These are phyloP conservation scores for Taeniopygia guttata DNA, from an alignment of 2,797 vertebrate genomes.

Conservation along the genomic window DNA sequence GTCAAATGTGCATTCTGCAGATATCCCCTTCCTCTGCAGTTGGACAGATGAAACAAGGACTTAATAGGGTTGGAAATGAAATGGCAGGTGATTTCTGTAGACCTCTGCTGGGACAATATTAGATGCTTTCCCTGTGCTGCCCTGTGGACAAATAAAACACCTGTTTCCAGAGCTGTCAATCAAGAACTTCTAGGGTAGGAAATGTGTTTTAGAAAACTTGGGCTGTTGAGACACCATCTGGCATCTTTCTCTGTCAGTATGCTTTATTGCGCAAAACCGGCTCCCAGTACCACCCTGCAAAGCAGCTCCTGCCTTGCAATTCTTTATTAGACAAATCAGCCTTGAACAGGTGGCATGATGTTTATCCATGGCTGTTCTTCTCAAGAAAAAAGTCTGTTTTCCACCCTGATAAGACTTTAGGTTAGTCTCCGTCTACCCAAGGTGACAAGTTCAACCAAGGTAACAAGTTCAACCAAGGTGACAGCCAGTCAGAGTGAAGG, in stretches of 20 bases:
- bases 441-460: background rate
- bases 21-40: background rate
- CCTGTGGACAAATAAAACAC: background rate
- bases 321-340: conserved; percentile 1
- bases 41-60: background rate
- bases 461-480: background rate
- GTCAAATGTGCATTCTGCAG: background rate
- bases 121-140: background rate
- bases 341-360: background rate
- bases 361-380: background rate
- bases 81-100: background rate
- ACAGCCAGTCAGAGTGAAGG: background rate
- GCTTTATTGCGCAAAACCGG: background rate
- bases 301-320: background rate
- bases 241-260: conserved; percentile 47
- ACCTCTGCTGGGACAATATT: background rate
- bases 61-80: background rate
- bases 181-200: conserved; percentile 45
- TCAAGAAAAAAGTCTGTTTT: conserved; percentile 8
- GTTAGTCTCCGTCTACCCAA: background rate
- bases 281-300: background rate
- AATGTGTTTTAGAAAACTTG: conserved; percentile 53
- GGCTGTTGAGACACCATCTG: conserved; percentile 65
- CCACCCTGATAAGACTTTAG: background rate
- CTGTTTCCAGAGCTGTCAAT: conserved; percentile 39